Percentiles rank a stretch among this genome's conserved stretches.
These are phyloP conservation scores for Enteromius mattozi DNA, from an alignment of 2,797 vertebrate genomes.

Conservation along the genomic window DNA sequence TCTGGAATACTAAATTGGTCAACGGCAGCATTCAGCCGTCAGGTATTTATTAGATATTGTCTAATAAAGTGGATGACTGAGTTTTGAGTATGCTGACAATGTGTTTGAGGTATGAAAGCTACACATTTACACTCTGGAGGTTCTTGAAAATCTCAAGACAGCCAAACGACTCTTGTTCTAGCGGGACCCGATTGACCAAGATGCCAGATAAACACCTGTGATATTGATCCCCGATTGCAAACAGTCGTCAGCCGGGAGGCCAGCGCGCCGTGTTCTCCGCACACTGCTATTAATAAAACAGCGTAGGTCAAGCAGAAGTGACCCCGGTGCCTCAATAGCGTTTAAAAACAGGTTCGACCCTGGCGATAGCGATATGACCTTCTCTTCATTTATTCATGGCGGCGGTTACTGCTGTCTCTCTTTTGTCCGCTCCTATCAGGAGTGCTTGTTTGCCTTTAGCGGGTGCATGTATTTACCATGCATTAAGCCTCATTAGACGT, in stretches of 20 bases:
- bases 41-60: not conserved
- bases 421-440: constrained; percentile 37
- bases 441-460: constrained; percentile 57
- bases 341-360: constrained; percentile 44
- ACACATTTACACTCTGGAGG: not conserved
- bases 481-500: constrained; percentile 75
- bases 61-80: not conserved
- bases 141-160: not conserved
- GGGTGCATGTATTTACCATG: constrained; percentile 78
- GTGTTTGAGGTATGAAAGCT: not conserved
- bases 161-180: constrained; percentile 27
- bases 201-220: constrained; percentile 53
- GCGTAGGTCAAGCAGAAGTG: constrained; percentile 68
- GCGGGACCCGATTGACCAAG: constrained; percentile 35
- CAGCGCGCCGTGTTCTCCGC: constrained; percentile 63
- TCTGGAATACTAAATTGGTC: constrained; percentile 3
- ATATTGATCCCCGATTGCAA: constrained; percentile 57
- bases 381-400: constrained; percentile 70
- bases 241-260: constrained; percentile 64
- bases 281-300: constrained; percentile 71
- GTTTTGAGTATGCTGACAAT: not conserved
- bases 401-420: constrained; percentile 50
- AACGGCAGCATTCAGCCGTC: not conserved
- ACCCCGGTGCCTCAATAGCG: constrained; percentile 63
- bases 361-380: constrained; percentile 21